Conservation (phyloP, 2,113 vertebrate genomes). For the Morone saxatilis region DNA sequence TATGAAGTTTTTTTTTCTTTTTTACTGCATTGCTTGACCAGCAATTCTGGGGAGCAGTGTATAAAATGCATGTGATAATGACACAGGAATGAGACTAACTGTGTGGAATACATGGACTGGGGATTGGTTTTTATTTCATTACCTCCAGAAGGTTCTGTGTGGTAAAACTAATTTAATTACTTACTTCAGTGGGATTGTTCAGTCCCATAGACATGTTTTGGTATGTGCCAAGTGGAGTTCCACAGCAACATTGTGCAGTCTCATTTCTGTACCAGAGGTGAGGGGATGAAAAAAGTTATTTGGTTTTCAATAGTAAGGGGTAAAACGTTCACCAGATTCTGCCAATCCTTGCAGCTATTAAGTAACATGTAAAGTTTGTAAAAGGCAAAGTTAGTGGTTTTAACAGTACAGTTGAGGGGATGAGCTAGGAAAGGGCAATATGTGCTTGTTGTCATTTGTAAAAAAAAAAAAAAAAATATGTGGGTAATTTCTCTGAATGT, state of each 20-base stretch:
- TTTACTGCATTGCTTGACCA: background rate
- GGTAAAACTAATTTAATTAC: constrained; percentile 35
- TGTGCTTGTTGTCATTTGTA: background rate
- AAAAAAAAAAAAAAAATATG: background rate
- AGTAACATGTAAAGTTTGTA: background rate
- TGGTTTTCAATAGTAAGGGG: background rate
- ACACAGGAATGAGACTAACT: background rate
- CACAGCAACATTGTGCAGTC: background rate
- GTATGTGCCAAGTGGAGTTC: background rate
- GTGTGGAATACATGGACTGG: constrained; percentile 15
- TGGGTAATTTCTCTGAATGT: background rate
- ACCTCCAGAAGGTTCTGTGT: constrained; percentile 33
- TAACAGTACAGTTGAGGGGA: background rate
- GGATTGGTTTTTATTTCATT: constrained; percentile 41
- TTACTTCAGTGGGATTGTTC: constrained; percentile 15
- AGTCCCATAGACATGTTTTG: constrained; percentile 18
- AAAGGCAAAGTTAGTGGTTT: background rate
- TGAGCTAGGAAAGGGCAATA: background rate
- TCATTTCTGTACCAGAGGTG: constrained; percentile 17
- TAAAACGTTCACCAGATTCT: background rate
- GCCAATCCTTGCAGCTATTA: background rate
- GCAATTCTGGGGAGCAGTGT: background rate
- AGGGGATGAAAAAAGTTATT: background rate
- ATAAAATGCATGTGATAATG: constrained; percentile 10
- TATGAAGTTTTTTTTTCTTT: background rate